A percentile compares a stretch with the other conserved stretches of the same genome.
Conservation (phyloP, 2,113 vertebrate species). For the Chionodraco myersi region DNA sequence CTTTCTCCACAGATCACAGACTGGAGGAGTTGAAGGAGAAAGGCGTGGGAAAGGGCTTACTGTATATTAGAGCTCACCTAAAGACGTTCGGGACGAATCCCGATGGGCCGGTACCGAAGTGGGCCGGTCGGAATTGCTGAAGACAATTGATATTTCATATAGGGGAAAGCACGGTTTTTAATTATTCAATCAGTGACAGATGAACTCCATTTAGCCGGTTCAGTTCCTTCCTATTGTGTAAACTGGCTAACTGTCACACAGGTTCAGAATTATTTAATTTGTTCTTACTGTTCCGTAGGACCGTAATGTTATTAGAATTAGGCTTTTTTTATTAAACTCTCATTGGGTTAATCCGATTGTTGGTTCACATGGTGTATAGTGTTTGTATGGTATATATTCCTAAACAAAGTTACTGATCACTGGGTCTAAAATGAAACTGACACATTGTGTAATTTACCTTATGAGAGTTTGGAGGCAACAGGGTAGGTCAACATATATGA, state of each 20-base stretch:
- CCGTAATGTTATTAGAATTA: background rate
- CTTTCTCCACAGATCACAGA: constrained; percentile 36
- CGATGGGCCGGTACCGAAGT: too few relatives aligned
- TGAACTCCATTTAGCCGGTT: background rate
- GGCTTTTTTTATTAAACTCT: background rate
- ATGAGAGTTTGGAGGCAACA: too few relatives aligned
- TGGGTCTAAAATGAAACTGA: background rate
- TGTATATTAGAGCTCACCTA: constrained; percentile 36
- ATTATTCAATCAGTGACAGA: background rate
- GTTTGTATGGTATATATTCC: background rate
- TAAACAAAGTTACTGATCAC: background rate
- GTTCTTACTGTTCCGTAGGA: background rate
- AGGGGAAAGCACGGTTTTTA: background rate
- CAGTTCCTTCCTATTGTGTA: background rate
- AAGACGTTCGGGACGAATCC: too few relatives aligned
- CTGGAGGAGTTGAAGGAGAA: constrained; percentile 40
- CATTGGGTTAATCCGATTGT: background rate
- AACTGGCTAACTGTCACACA: background rate
- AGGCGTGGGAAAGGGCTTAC: constrained; percentile 70
- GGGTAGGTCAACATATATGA: background rate
- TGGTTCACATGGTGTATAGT: background rate
- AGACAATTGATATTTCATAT: background rate
- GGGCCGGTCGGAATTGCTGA: background rate
- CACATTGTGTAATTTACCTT: too few relatives aligned
- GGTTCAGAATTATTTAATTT: too few relatives aligned